phyloP scores from a whole-genome alignment of 2,113 vertebrate species.

The Struthidea cinerea region DNA sequence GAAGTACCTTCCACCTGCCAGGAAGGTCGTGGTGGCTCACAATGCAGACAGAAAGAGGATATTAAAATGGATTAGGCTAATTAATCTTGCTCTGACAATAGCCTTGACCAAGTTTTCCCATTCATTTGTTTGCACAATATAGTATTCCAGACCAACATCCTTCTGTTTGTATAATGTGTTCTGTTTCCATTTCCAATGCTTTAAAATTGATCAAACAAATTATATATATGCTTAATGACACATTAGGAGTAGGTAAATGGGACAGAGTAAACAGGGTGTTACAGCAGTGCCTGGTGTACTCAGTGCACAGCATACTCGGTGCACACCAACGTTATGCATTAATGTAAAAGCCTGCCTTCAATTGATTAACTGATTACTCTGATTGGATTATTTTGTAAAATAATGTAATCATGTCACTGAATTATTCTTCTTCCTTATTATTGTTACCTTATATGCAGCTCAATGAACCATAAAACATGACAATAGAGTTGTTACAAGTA shows the following conservation, averaged over 20 bases:
- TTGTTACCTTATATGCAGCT: constrained; percentile 25
- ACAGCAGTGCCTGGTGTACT: constrained; percentile 64
- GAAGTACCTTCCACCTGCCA: constrained; percentile 80
- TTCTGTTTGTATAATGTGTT: constrained; percentile 45
- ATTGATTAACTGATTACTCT: constrained; percentile 77
- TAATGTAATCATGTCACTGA: constrained; percentile 59
- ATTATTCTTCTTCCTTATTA: constrained; percentile 53
- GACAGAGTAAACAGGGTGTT: constrained; percentile 56
- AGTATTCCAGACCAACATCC: constrained; percentile 31
- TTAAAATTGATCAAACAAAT: constrained; percentile 64
- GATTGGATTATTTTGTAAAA: constrained; percentile 76
- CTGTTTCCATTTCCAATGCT: constrained; percentile 39
- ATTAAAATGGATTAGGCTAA: constrained; percentile 87
- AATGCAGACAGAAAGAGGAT: constrained; percentile 73
- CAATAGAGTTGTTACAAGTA: constrained; percentile 22
- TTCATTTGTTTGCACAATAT: constrained; percentile 46
- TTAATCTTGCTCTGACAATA: constrained; percentile 77
- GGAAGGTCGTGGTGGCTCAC: constrained; percentile 71
- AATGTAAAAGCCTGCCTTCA: constrained; percentile 57
- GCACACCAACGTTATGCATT: constrained; percentile 57
- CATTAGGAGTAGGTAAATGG: constrained; percentile 59
- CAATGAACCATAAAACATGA: constrained; percentile 8
- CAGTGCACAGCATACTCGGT: constrained; percentile 61
- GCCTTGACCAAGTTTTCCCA: constrained; percentile 62
- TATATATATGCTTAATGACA: constrained; percentile 54